Evolutionary conservation across 2,888 invertebrate species (phyloP).

Genomic region (Galeruca laticollis): DNA sequence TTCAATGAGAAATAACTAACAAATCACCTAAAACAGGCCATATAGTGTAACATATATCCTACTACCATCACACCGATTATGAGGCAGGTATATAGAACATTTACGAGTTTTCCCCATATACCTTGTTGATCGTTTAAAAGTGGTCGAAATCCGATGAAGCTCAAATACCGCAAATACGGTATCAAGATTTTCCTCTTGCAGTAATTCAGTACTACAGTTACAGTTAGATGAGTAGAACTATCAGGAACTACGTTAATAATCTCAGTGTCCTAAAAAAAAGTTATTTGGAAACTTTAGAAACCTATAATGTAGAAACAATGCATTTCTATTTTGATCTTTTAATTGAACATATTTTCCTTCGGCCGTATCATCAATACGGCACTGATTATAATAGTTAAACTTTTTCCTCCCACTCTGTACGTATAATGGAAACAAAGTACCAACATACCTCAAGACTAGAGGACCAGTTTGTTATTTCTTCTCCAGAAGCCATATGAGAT

Average conservation of each 20-base stretch:
- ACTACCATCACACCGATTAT: conserved; percentile 36
- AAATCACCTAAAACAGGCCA: conserved; percentile 27
- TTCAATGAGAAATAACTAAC: neutral
- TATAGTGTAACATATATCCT: conserved; percentile 31
- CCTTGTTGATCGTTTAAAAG: conserved; percentile 74
- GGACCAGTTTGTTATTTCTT: conserved; percentile 1
- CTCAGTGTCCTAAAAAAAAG: conserved; percentile 74
- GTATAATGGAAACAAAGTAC: neutral
- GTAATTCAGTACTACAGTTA: conserved; percentile 82
- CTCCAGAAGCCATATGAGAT: conserved; percentile 3
- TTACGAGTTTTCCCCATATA: conserved; percentile 69
- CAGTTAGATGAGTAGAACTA: conserved; percentile 72
- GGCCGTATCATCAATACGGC: too few relatives aligned
- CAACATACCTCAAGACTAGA: neutral
- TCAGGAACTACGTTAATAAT: conserved; percentile 73
- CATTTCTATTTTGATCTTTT: too few relatives aligned
- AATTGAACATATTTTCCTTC: too few relatives aligned
- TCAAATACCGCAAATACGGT: conserved; percentile 81
- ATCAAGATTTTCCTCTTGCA: conserved; percentile 86
- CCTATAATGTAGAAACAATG: too few relatives aligned
- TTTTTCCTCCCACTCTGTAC: neutral
- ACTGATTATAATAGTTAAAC: neutral
- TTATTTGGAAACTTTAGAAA: too few relatives aligned
- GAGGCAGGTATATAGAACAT: neutral
- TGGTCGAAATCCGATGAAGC: conserved; percentile 82